Conservation (phyloP, 2,113 vertebrate species). For the Python bivittatus region DNA sequence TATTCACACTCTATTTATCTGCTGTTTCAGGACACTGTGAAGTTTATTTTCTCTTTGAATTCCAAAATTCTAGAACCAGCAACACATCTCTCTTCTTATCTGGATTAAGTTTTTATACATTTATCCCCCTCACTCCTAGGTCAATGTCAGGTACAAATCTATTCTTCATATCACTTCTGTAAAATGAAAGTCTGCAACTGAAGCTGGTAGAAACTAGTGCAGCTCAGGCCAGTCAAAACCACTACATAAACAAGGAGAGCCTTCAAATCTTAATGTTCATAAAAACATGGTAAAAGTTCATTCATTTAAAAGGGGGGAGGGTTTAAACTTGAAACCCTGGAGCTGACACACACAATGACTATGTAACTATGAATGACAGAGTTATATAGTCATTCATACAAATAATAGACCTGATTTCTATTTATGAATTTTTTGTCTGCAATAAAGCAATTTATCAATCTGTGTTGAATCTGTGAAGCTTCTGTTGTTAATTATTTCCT, state of each 20-base stretch:
- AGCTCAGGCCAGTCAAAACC: background rate
- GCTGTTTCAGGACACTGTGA: background rate
- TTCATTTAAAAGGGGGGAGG: background rate
- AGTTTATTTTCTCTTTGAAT: background rate
- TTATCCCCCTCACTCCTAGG: background rate
- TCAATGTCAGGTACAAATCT: background rate
- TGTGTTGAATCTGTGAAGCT: background rate
- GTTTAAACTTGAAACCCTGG: background rate
- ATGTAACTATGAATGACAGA: no score
- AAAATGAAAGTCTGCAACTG: background rate
- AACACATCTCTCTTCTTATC: background rate
- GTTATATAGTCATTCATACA: no score
- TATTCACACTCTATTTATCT: background rate
- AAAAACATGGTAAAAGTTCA: background rate
- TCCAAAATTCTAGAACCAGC: background rate
- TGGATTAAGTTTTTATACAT: background rate
- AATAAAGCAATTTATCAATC: background rate
- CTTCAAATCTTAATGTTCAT: background rate
- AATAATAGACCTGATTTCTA: background rate
- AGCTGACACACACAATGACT: background rate
- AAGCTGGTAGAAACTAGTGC: background rate
- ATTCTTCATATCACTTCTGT: background rate
- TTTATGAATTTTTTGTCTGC: background rate
- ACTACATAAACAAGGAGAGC: background rate
- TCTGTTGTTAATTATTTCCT: background rate